Conservation (phyloP, 1,140 invertebrate species). For the Zeugodacus cucurbitae region DNA sequence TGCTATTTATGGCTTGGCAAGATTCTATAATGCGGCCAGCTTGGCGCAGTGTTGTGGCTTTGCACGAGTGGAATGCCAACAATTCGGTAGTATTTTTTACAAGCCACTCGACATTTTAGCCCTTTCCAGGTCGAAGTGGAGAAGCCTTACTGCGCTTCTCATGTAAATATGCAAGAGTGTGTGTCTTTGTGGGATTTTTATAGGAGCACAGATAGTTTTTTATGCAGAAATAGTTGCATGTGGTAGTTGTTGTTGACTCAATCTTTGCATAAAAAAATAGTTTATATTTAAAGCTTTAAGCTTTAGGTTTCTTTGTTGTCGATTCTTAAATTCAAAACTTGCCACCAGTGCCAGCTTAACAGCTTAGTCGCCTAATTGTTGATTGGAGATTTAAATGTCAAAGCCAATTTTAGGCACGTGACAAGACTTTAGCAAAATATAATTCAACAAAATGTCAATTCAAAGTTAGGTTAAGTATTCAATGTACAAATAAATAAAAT, state of each 20-base stretch:
- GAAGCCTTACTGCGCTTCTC: neutral
- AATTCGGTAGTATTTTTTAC: neutral
- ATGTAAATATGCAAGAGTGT: neutral
- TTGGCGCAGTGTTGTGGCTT: slow-evolving; percentile 7
- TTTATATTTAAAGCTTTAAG: neutral
- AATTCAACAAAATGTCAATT: neutral
- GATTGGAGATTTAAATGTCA: neutral
- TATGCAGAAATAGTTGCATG: too few relatives aligned
- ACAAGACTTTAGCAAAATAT: neutral
- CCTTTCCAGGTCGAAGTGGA: neutral
- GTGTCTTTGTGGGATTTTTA: neutral
- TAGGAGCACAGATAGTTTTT: neutral
- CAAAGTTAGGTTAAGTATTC: neutral
- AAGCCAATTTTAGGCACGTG: neutral
- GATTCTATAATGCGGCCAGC: slow-evolving; percentile 1
- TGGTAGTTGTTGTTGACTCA: neutral
- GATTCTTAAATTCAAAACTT: neutral
- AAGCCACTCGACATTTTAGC: neutral
- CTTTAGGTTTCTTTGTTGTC: neutral
- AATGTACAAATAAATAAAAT: neutral
- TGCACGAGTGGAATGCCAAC: neutral
- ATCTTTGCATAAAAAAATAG: neutral
- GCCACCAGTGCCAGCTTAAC: neutral
- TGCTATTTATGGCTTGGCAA: neutral
- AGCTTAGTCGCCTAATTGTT: neutral